These are phyloP conservation scores for Selene dorsalis DNA, from an alignment of 2,797 vertebrate genomes.

Conservation along the genomic window DNA sequence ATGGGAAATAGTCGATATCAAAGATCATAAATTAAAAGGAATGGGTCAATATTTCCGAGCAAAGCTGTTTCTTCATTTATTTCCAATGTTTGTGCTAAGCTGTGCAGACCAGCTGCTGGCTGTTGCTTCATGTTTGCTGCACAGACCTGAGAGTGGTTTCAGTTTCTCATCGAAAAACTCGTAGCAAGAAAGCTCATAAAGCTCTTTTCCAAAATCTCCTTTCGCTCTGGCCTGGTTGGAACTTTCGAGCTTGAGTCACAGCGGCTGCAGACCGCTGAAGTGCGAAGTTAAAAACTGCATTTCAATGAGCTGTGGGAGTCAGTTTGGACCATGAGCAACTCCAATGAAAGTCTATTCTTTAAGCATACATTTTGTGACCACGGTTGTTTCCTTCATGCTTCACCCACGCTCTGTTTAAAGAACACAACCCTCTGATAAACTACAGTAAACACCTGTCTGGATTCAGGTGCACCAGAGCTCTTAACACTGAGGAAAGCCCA, in stretches of 20 bases:
- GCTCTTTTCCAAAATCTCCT: neutral
- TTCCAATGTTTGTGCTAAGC: neutral
- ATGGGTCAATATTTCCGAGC: neutral
- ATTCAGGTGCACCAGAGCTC: conserved; percentile 53
- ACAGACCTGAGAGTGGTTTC: neutral
- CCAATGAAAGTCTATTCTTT: neutral
- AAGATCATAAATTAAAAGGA: neutral
- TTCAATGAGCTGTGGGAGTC: neutral
- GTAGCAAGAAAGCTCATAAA: neutral
- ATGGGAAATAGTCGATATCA: neutral
- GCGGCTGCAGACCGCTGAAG: neutral
- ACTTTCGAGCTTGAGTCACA: neutral
- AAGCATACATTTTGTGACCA: neutral
- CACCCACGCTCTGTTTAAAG: neutral
- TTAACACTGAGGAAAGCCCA: conserved; percentile 60
- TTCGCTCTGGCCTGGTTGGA: neutral
- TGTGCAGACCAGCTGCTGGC: neutral
- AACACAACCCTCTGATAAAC: conserved; percentile 28
- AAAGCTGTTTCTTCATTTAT: neutral
- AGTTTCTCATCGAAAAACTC: neutral
- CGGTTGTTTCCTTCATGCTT: neutral
- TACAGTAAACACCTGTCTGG: conserved; percentile 20
- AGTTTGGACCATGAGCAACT: neutral
- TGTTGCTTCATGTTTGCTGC: neutral
- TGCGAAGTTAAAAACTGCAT: neutral